These are phyloP conservation scores for Eurystomus glaucurus DNA, from an alignment of 2,797 vertebrate genomes.

Conservation along the genomic window DNA sequence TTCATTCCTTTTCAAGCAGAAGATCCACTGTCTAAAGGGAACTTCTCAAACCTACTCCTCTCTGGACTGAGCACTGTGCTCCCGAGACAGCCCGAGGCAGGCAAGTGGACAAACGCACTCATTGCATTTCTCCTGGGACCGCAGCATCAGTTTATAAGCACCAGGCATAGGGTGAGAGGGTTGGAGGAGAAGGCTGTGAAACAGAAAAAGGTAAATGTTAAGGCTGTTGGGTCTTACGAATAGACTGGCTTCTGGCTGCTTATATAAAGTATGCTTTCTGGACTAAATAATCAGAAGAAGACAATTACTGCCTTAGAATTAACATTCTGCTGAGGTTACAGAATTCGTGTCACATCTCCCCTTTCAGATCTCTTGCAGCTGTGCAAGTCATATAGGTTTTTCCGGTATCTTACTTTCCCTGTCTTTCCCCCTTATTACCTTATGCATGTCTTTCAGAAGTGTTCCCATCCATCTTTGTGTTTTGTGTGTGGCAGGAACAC, in stretches of 20 bases:
- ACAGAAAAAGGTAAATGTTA: neutral
- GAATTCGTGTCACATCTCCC: neutral
- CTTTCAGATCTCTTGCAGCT: neutral
- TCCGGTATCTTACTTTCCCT: neutral
- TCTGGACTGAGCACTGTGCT: neutral
- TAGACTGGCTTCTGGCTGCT: neutral
- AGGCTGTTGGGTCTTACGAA: neutral
- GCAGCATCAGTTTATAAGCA: neutral
- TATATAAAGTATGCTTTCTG: neutral
- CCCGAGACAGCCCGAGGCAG: neutral
- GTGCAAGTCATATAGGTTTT: neutral
- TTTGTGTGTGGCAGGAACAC: neutral
- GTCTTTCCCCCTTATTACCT: neutral
- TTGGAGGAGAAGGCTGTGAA: neutral
- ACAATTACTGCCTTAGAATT: neutral
- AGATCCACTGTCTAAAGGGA: neutral
- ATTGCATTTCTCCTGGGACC: neutral
- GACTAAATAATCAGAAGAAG: neutral
- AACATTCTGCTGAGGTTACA: neutral
- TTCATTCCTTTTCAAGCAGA: neutral
- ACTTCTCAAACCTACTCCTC: neutral
- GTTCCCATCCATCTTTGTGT: neutral
- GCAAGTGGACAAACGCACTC: neutral
- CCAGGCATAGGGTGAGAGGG: neutral
- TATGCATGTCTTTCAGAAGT: neutral